Conservation (phyloP, 1,140 invertebrate genomes). For the Lysiphlebus fabarum region DNA sequence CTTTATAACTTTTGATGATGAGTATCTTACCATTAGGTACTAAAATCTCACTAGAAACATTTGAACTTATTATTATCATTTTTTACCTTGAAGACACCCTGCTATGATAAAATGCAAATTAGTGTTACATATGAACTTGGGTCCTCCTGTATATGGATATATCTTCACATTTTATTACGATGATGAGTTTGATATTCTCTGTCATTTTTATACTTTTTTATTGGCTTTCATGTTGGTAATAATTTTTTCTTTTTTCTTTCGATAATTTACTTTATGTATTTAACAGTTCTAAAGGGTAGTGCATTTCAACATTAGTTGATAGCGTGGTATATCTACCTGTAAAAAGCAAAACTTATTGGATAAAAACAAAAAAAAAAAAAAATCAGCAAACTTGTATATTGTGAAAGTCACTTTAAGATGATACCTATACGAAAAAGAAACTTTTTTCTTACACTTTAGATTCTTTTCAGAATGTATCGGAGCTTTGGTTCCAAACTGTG, state of each 20-base stretch:
- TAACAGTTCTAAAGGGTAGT: conserved; percentile 2
- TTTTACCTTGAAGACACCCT: no score
- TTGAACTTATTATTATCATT: no score
- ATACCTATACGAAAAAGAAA: not conserved
- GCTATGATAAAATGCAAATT: no score
- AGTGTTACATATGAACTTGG: no score
- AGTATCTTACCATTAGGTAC: not conserved
- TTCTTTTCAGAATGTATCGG: conserved; percentile 15
- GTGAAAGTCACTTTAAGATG: no score
- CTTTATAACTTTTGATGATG: conserved; percentile 17
- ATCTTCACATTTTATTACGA: no score
- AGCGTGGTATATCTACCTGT: not conserved
- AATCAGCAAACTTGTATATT: no score
- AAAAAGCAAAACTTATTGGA: conserved; percentile 5
- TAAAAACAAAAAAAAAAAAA: no score
- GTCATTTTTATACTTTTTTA: not conserved
- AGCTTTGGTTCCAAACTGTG: conserved; percentile 10
- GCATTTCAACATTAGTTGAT: conserved; percentile 22
- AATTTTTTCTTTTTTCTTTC: no score
- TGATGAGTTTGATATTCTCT: not conserved
- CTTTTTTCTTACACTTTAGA: conserved; percentile 9
- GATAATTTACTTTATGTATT: not conserved
- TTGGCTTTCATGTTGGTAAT: no score
- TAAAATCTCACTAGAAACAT: no score
- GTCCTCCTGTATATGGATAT: no score